Evolutionary conservation across 2,797 vertebrate species (phyloP).

Genomic region (Schizothorax lantsangensis): DNA sequence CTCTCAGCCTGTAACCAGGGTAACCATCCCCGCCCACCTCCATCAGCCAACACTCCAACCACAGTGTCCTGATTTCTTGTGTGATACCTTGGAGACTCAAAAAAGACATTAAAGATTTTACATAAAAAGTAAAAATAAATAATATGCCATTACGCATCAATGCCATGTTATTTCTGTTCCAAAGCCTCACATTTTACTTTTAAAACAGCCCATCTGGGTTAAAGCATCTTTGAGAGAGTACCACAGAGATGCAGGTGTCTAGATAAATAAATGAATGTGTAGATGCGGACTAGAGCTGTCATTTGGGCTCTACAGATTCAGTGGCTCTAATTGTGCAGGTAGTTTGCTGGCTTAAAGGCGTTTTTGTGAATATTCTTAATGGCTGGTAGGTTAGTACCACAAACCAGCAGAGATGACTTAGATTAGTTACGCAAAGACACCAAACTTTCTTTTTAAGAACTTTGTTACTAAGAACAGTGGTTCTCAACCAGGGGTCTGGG

Average conservation of each 20-base stretch:
- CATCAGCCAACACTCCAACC: constrained; percentile 24
- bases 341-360: no score
- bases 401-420: neutral
- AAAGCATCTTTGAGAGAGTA: constrained; percentile 8
- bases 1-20: constrained; percentile 40
- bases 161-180: constrained; percentile 11
- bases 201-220: neutral
- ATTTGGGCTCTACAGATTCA: constrained; percentile 29
- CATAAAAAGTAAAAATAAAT: constrained; percentile 5
- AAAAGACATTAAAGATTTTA: constrained; percentile 22
- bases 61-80: constrained; percentile 18
- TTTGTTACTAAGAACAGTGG: neutral
- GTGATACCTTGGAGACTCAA: constrained; percentile 4
- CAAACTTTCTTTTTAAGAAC: constrained; percentile 1
- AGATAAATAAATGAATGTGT: constrained; percentile 46
- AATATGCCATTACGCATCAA: constrained; percentile 12
- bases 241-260: constrained; percentile 30
- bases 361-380: neutral
- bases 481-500: neutral
- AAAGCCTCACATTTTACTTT: constrained; percentile 18
- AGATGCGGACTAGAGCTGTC: constrained; percentile 36
- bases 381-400: neutral
- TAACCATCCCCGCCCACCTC: constrained; percentile 29
- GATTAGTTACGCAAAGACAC: neutral
- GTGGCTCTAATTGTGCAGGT: constrained; percentile 17